Conservation (phyloP, 2,113 vertebrate genomes). For the Chaetodon trifascialis region DNA sequence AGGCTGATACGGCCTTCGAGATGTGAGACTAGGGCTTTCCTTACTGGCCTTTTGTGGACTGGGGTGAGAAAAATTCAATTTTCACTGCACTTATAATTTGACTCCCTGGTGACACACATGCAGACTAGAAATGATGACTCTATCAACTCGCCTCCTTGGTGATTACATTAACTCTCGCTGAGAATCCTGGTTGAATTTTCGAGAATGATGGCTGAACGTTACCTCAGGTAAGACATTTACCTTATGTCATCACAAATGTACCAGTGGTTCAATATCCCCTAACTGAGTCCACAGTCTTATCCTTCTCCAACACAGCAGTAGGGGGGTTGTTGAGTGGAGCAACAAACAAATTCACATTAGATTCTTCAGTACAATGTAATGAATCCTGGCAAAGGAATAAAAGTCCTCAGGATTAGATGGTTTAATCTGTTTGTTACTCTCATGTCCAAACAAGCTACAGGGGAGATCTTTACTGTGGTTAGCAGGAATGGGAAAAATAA, state of each 20-base stretch:
- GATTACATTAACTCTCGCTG: conserved; percentile 7
- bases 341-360: conserved; percentile 10
- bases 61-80: not conserved
- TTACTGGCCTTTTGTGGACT: not conserved
- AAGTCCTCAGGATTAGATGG: conserved; percentile 47
- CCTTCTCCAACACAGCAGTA: not conserved
- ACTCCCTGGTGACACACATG: conserved; percentile 15
- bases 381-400: conserved; percentile 8
- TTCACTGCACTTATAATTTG: conserved; percentile 7
- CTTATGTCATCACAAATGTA: not conserved
- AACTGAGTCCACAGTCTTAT: not conserved
- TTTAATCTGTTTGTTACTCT: conserved; percentile 64
- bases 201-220: not conserved
- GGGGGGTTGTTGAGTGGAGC: conserved; percentile 1
- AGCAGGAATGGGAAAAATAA: not conserved
- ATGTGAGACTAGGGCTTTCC: conserved; percentile 6
- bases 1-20: conserved; percentile 6
- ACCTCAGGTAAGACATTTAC: not conserved
- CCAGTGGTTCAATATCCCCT: not conserved
- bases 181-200: conserved; percentile 4
- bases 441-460: conserved; percentile 41
- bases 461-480: conserved; percentile 38
- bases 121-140: not conserved
- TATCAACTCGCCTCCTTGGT: not conserved
- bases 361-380: conserved; percentile 18